Evolutionary conservation across 1,140 invertebrate genomes (phyloP).

Genomic region (Vanessa atalanta): DNA sequence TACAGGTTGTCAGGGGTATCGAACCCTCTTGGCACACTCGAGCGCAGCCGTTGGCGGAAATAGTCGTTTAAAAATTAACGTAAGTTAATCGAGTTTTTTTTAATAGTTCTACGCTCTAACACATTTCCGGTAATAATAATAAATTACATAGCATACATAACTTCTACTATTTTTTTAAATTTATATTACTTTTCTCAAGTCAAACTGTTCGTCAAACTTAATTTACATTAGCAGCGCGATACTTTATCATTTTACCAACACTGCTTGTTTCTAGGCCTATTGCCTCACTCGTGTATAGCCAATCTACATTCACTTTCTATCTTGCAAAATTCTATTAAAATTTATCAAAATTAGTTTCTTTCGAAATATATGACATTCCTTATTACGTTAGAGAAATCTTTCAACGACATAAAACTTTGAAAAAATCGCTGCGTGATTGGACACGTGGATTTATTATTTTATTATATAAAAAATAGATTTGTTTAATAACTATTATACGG

Average conservation of each 20-base stretch:
- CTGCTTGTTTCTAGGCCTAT: slow-evolving; percentile 9
- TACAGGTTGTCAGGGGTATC: too few relatives aligned
- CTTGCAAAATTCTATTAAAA: slow-evolving; percentile 14
- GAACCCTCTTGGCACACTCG: too few relatives aligned
- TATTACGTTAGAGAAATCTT: not conserved
- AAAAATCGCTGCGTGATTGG: not conserved
- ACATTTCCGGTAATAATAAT: too few relatives aligned
- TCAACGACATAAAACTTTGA: not conserved
- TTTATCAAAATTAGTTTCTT: slow-evolving; percentile 4
- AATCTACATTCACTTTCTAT: slow-evolving; percentile 33
- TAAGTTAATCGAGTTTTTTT: too few relatives aligned
- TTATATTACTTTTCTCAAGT: not conserved
- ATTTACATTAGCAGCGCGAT: slow-evolving; percentile 27
- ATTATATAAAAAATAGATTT: slow-evolving; percentile 8
- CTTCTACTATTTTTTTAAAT: too few relatives aligned
- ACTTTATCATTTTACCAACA: slow-evolving; percentile 26
- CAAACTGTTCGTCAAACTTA: slow-evolving; percentile 1
- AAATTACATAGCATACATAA: too few relatives aligned
- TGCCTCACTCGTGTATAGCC: slow-evolving; percentile 16
- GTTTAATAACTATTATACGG: not conserved
- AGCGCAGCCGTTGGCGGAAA: too few relatives aligned
- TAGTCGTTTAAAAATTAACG: too few relatives aligned
- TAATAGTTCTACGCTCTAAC: too few relatives aligned
- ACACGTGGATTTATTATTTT: slow-evolving; percentile 3
- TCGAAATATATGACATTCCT: slow-evolving; percentile 3